Evolutionary conservation across 2,113 vertebrate species (phyloP).

Genomic region (Clarias magur): DNA sequence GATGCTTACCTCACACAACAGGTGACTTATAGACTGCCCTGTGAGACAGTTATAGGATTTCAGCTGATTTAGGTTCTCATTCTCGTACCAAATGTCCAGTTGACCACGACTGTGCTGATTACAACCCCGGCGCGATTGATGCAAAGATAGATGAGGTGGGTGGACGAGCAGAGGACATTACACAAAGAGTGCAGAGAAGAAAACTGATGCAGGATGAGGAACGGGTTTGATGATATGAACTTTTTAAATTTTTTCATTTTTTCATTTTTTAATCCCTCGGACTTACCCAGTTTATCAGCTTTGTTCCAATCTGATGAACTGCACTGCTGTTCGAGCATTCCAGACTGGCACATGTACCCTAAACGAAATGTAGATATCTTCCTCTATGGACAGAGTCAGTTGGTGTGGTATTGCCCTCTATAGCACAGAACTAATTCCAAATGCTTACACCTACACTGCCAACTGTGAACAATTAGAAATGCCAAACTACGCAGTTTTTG

Average conservation of each 20-base stretch:
- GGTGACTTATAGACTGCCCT: neutral
- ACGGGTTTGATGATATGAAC: slow-evolving; percentile 18
- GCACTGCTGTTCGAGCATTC: neutral
- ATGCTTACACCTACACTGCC: neutral
- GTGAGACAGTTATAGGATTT: slow-evolving; percentile 26
- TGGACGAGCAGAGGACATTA: slow-evolving; percentile 19
- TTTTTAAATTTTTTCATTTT: slow-evolving; percentile 35
- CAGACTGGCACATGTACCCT: slow-evolving; percentile 21
- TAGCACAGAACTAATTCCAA: neutral
- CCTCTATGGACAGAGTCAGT: slow-evolving; percentile 26
- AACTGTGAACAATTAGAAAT: neutral
- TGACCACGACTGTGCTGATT: slow-evolving; percentile 43
- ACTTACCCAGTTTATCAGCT: neutral
- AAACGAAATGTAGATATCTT: slow-evolving; percentile 34
- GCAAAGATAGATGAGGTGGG: slow-evolving; percentile 47
- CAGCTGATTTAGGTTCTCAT: slow-evolving; percentile 40
- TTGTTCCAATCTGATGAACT: slow-evolving; percentile 31
- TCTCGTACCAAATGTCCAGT: slow-evolving; percentile 56
- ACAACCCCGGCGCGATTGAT: slow-evolving; percentile 51
- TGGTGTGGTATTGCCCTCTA: slow-evolving; percentile 1
- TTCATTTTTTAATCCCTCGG: slow-evolving; percentile 36
- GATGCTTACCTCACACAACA: neutral
- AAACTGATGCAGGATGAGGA: slow-evolving; percentile 22
- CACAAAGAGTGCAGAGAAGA: neutral
- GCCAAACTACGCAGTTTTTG: neutral